Evolutionary conservation across 2,113 vertebrate species (phyloP).

Genomic region (Notothenia coriiceps): DNA sequence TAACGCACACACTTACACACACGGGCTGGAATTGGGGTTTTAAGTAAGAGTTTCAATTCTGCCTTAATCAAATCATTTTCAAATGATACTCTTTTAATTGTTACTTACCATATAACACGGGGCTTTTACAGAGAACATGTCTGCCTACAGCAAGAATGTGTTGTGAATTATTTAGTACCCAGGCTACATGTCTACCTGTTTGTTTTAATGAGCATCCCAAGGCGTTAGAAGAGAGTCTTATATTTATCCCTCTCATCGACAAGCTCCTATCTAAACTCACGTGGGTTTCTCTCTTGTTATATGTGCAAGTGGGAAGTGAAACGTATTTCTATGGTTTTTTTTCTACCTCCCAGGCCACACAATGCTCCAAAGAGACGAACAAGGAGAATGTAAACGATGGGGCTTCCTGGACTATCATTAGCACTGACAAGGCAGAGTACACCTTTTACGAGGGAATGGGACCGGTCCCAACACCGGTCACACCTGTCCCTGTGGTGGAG

Average conservation of each 20-base stretch:
- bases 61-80: neutral
- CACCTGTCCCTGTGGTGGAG: constrained; percentile 97
- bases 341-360: constrained; percentile 88
- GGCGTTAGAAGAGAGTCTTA: neutral
- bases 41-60: neutral
- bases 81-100: neutral
- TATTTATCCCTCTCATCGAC: neutral
- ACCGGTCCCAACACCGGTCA: constrained; percentile 93
- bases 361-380: constrained; percentile 96
- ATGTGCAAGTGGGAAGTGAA: neutral
- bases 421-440: constrained; percentile 98
- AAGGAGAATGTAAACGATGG: constrained; percentile 98
- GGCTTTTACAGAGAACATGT: neutral
- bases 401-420: constrained; percentile 99
- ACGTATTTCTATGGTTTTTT: neutral
- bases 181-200: neutral
- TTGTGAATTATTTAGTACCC: constrained; percentile 13
- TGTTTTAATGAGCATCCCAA: constrained; percentile 15
- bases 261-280: neutral
- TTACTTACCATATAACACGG: too few species aligned
- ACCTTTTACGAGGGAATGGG: constrained; percentile 99
- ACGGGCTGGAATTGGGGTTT: neutral
- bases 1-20: neutral
- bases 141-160: neutral
- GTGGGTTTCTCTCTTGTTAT: neutral